phyloP scores from a whole-genome alignment of 2,797 vertebrate genomes.

The Sarcophilus harrisii region DNA sequence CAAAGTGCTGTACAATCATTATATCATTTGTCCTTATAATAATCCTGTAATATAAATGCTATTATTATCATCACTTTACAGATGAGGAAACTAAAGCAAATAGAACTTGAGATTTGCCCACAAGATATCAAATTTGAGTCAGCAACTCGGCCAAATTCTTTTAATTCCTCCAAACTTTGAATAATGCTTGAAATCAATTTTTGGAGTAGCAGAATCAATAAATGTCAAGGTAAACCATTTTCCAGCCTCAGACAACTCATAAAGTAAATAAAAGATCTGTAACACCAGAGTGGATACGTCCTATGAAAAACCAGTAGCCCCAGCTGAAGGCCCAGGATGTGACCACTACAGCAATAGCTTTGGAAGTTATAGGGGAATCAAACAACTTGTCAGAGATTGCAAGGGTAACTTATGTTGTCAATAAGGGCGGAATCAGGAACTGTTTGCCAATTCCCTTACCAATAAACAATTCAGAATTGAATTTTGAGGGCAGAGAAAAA shows the following conservation, averaged over 20 bases:
- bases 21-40: no score
- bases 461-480: background rate
- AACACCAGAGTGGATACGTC: background rate
- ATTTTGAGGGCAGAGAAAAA: background rate
- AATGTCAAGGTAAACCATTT: background rate
- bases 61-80: no score
- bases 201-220: background rate
- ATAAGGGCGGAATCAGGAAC: background rate
- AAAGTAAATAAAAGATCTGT: background rate
- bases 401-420: background rate
- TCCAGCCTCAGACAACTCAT: background rate
- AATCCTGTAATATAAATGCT: no score
- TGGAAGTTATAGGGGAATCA: background rate
- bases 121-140: background rate
- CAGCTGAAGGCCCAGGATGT: background rate
- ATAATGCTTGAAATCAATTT: background rate
- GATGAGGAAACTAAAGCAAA: background rate
- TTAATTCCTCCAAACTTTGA: background rate
- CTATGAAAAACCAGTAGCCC: background rate
- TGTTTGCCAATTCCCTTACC: background rate
- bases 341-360: background rate
- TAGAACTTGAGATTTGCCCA: background rate
- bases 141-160: background rate
- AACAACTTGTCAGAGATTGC: background rate
- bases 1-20: no score